Percentiles rank a stretch among this genome's conserved stretches.
These are phyloP conservation scores for Salvelinus alpinus DNA, from an alignment of 2,113 vertebrate species.

Conservation along the genomic window DNA sequence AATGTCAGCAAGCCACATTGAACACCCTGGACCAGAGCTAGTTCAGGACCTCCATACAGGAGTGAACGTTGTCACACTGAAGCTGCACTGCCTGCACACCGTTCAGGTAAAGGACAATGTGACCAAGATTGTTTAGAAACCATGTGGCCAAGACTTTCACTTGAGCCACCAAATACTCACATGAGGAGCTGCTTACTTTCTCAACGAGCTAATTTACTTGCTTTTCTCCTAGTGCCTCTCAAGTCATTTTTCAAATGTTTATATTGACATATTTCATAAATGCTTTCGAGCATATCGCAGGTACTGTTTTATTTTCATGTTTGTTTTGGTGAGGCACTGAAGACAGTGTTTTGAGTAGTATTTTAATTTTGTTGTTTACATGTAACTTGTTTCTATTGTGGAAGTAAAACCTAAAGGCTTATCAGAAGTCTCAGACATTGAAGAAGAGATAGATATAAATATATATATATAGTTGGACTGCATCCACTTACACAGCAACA, in stretches of 20 bases:
- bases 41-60: not conserved
- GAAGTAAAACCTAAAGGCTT: not conserved
- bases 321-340: slow-evolving; percentile 9
- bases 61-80: not conserved
- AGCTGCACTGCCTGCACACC: not conserved
- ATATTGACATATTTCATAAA: not conserved
- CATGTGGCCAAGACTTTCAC: not conserved
- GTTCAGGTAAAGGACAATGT: not conserved
- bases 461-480: not conserved
- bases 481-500: not conserved
- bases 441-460: not conserved
- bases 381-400: not conserved
- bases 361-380: slow-evolving; percentile 2
- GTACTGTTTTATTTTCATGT: slow-evolving; percentile 8
- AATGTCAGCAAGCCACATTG: too few species aligned
- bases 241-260: not conserved
- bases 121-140: not conserved
- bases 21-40: too few species aligned
- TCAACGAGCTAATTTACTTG: not conserved
- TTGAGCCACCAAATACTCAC: not conserved
- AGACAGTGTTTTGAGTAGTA: slow-evolving; percentile 7
- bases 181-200: not conserved
- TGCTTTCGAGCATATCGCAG: not conserved
- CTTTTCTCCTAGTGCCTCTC: not conserved
- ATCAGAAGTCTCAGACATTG: not conserved